phyloP scores from a whole-genome alignment of 2,888 invertebrate genomes.

The Tetranychus truncatus region DNA sequence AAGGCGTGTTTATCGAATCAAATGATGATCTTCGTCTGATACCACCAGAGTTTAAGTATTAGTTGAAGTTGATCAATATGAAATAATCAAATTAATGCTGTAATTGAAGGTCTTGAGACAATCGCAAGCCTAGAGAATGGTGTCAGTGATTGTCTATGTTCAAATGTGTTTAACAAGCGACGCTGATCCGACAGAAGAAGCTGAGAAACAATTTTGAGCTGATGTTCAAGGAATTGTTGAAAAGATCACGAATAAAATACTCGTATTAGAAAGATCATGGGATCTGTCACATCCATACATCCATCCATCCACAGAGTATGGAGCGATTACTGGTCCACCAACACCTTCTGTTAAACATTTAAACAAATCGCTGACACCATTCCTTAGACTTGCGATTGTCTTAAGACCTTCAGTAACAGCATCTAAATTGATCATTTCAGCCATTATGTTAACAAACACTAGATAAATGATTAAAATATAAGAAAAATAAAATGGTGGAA shows the following conservation, averaged over 20 bases:
- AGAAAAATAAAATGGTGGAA: too few relatives aligned
- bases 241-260: slow-evolving; percentile 52
- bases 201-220: slow-evolving; percentile 35
- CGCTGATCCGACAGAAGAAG: too few relatives aligned
- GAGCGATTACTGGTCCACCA: background rate
- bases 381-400: slow-evolving; percentile 55
- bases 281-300: slow-evolving; percentile 52
- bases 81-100: too few relatives aligned
- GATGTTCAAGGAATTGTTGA: slow-evolving; percentile 65
- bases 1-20: slow-evolving; percentile 13
- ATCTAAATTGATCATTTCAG: slow-evolving; percentile 23
- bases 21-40: background rate
- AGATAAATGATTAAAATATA: too few relatives aligned
- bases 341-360: slow-evolving; percentile 64
- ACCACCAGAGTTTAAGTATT: background rate
- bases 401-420: slow-evolving; percentile 49
- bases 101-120: too few relatives aligned
- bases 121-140: too few relatives aligned
- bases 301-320: too few relatives aligned
- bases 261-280: slow-evolving; percentile 62
- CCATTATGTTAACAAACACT: background rate
- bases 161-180: too few relatives aligned
- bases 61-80: too few relatives aligned
- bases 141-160: too few relatives aligned
- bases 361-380: slow-evolving; percentile 66